Base-by-base conservation (phyloP, 2,888 invertebrate genomes). In the Heliconius aoede region DNA sequence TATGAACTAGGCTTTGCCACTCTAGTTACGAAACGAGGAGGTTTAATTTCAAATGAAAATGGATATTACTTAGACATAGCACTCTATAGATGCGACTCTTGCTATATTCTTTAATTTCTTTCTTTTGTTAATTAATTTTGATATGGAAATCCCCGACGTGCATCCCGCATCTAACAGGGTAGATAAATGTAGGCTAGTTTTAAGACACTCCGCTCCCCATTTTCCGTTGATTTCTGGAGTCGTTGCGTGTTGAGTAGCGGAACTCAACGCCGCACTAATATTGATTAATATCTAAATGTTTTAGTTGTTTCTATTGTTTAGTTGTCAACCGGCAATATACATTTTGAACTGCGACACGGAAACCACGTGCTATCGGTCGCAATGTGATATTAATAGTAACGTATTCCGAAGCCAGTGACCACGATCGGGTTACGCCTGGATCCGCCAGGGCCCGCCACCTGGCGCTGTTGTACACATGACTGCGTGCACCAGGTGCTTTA, bases 341-440 rank as follows among this genome's bases (percentile, higher is more conserved):
- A 40, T 30, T 24, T 55, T 36, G 15, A 8, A 55, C 32, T 55
- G 55, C 24, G 28, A 55, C 30, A 58, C 64, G 75, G 75, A 76
- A 72, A 69, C 75, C 75, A 71, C 75, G 75, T 72, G 75, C 75
- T 71, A 75, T 75, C 71, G 64, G 58, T 58, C 24, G 75, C 75
- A 76, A 76, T 76, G 75, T 76, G 72, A 65, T 73, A 68, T 73
- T 72, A 74, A 40, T 73, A 73, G 84, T 85, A 85, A 85, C 84
- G 85, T 83, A 83, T 83, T 76, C 78, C 72, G 74, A 91, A 91
- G 89, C 91, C 90, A 86, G 84, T 80, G 77, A 89, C 87, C 85
- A 91, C 86, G 90, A 88, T 87, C 81, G 85, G 87, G 81, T 89
- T 81, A 83, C 80, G 82, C 79, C 87, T 85, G 86, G 83, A 81